Base-by-base conservation (phyloP, 2,797 vertebrate species). In the Heteromormyrus szaboi region DNA sequence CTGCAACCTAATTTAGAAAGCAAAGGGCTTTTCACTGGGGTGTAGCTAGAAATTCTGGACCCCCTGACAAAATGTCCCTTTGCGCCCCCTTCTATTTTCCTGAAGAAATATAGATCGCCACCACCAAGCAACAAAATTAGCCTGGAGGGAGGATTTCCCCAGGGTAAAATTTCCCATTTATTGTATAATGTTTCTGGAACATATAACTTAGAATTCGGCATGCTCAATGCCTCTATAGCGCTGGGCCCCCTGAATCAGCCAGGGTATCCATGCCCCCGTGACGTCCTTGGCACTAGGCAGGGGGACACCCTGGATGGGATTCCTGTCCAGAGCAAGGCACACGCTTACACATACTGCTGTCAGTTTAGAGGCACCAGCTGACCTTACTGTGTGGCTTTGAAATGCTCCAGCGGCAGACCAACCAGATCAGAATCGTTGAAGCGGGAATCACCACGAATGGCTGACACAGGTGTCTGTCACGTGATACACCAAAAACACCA, bases 391-490 rank as follows among this genome's bases (percentile, higher is more conserved):
- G 19, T 3, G 6, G 17, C 33, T 44, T 44, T 46, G 76, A 46
- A 22, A n/a, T 81, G 76, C 68, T 17, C 4, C 12, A 6, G 68
- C 0, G 33, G 56, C 2, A 1, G n/a, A 91, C 92, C 91, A 94
- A 51, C 72, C 90, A 94, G 88, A 86, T 95, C 81, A 95, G 94
- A 2, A 92, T 94, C 84, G 90, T 89, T 1, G 5, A 17, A 4
- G 94, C 94, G 92, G 95, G 94, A 88, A 1, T 37, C 2, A 88
- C 95, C 90, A 88, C 8, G 5, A 89, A 91, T 33, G 41, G 33
- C 51, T 88, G 41, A 88, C 11, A 68, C 22, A 50, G 53, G 51
- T 46, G 41, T 59, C 37, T 68, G 17, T 59, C 53, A 65, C 3
- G 5, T 22, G 59, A 11, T 17, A 29, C 41, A 25, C 9, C 41